Base-by-base conservation (phyloP, 2,797 vertebrate genomes). In the Sebastes glaucus region DNA sequence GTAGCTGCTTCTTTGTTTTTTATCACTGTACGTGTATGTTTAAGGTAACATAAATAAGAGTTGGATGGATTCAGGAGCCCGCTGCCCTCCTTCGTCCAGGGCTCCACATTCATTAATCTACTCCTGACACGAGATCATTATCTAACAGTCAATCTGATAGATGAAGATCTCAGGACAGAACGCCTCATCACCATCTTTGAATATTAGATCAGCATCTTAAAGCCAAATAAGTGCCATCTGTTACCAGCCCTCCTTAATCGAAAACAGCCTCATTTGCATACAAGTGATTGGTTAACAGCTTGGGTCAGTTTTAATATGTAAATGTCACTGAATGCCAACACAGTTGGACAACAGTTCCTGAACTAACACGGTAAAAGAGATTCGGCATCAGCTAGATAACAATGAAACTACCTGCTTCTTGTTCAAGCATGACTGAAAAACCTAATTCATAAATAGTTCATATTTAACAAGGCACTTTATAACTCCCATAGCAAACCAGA, bases 81-180 rank as follows among this genome's bases (percentile, higher is more conserved):
- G 9, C n/a, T 68, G 52, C 28, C 46, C 67, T 60, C 33, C 27
- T 14, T 20, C 27, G 7, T 63, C 7, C 27, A 53, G 5, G 11
- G 5, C 30, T 22, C 56, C 62, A 61, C 32, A 23, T 28, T 73
- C 64, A 73, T 68, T 60, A 65, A 53, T 80, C 8, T 11, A 13
- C 5, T 59, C 13, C 56, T 61, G 60, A 65, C 23, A 67, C 9
- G 8, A 76, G 30, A 67, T 66, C 7, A 46, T 57, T 61, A 78
- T 60, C 27, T 49, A 46, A 65, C 28, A 30, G 62, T 55, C 73
- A 53, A 16, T 65, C 20, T 78, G 46, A 66, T 4, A 25, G 49
- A 64, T 53, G n/a, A 75, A 55, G 38, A 84, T 78, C 30, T 25
- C 11, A 59, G 46, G 20, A 84, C 61, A 70, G 30, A 78, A 72